Conservation (phyloP, 2,113 vertebrate species). For the Apteryx mantelli region DNA sequence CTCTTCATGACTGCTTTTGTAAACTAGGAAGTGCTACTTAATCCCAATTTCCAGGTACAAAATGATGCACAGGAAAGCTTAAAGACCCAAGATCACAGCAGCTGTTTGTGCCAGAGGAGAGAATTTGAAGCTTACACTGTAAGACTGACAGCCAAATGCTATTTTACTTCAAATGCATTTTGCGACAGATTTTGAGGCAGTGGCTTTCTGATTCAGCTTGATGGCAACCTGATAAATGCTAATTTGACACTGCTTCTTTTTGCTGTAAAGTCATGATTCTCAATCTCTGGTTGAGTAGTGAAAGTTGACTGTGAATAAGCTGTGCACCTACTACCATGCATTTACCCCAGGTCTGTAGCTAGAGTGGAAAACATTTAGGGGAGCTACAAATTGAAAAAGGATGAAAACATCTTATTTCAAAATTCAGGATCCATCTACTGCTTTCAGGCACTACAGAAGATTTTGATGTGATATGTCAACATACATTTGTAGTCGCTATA, state of each 20-base stretch:
- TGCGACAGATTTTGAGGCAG: background rate
- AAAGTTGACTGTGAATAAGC: fast-evolving
- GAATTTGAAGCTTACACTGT: background rate
- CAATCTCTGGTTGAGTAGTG: background rate
- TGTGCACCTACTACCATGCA: background rate
- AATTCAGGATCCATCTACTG: background rate
- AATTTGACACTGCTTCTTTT: fast-evolving
- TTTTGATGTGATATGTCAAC: fast-evolving
- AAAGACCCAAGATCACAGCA: background rate
- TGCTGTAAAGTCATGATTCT: too few species aligned
- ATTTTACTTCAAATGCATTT: background rate
- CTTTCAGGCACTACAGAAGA: fast-evolving
- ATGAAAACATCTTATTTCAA: fast-evolving
- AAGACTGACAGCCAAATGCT: background rate
- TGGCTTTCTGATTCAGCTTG: background rate
- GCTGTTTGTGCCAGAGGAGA: background rate
- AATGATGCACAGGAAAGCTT: fast-evolving
- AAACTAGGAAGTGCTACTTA: background rate
- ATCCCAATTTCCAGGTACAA: background rate
- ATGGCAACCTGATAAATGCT: background rate
- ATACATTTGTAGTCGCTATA: fast-evolving
- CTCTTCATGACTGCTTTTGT: background rate
- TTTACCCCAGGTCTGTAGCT: background rate
- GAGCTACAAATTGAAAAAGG: background rate
- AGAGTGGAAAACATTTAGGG: fast-evolving